Evolutionary conservation across 2,113 vertebrate species (phyloP), one percentile per base, ranked within the genome.

Genomic region (Loxodonta africana): DNA sequence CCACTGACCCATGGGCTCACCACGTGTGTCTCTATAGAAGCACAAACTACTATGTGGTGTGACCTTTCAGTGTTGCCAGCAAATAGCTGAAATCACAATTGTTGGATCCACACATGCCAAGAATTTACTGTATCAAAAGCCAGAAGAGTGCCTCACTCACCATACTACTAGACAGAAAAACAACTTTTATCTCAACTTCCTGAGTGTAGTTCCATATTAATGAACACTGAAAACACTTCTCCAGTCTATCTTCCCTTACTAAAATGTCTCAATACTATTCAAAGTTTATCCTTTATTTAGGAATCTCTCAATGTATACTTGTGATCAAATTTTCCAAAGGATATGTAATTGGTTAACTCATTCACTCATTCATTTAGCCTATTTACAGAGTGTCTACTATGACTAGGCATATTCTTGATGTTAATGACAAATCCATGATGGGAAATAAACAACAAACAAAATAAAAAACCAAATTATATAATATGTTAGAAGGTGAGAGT

Each of bases 201-300:
- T 12, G 11, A 85, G 80, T 44, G 77, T 37, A n/a, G 41, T 20
- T 88, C 95, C 63, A 51, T 65, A 18, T 2, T 11, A 37, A 57
- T 10, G 76, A 76, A 80, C 25, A 26, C 1, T 28, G 71, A 87
- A 57, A 14, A 84, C 21, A 21, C 10, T 33, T 71, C 14, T 60
- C 51, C 23, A 77, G 23, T 41, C n/a, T 30, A 25, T 26, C 25
- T 51, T 53, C 67, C 12, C 86, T 82, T 60, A 81, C 62, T 41
- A 30, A 80, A 69, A 65, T 41, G 63, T 62, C 76, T 90, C 51
- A 81, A 15, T 18, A 28, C 62, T 46, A 5, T 57, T 93, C 86
- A 76, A 91, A 86, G 11, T 71, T 17, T 30, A 44, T 23, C 77
- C 60, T 67, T 91, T 51, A 7, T 88, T 94, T 92, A 93, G 84